Evolutionary conservation across 2,888 invertebrate genomes (phyloP).

Genomic region (Tetragnatha montana): DNA sequence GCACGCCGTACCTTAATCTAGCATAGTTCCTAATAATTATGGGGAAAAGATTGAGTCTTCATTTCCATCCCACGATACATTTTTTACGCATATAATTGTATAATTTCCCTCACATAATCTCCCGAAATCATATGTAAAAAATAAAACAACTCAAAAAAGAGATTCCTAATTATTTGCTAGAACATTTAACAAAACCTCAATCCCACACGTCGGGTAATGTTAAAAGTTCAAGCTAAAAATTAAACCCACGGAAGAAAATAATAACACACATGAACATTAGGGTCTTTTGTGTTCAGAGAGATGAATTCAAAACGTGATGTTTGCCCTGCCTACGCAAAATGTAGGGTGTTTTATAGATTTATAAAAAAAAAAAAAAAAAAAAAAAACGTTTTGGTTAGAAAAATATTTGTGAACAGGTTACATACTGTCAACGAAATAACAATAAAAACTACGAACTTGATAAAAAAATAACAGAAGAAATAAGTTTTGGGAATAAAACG

Average conservation of each 20-base stretch:
- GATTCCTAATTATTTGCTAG: neutral
- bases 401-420: neutral
- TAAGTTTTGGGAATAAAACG: neutral
- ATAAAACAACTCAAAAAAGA: no score
- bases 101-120: no score
- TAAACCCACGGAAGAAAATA: neutral
- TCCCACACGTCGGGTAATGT: neutral
- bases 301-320: slow-evolving; percentile 17
- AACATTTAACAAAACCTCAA: neutral
- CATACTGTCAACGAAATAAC: neutral
- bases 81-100: no score
- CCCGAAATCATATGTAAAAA: no score
- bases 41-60: no score
- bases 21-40: no score
- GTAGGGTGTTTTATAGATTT: neutral
- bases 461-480: neutral
- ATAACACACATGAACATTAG: neutral
- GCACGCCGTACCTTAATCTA: no score
- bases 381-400: neutral
- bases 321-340: neutral
- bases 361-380: neutral
- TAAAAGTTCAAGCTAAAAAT: neutral
- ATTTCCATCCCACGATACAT: no score
- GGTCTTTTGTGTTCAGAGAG: neutral
- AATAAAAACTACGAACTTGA: neutral